Conservation (phyloP, 2,113 vertebrate genomes). For the Entelurus aequoreus region DNA sequence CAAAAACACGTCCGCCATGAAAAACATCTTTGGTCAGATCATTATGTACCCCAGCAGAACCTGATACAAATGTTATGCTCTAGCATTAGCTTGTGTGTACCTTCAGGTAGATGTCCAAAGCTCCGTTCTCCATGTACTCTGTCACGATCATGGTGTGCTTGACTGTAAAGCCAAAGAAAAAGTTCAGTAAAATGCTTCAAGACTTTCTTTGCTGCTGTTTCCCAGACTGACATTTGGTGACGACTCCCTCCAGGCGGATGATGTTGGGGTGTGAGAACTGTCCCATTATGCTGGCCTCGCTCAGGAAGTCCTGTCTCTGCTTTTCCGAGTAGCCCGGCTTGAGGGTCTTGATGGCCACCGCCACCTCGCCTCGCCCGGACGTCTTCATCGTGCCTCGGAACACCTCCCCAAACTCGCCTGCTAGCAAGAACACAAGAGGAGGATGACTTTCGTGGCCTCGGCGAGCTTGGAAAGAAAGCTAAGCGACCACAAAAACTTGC, state of each 20-base stretch:
- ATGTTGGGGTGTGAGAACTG: slow-evolving; percentile 97
- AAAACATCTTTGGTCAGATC: not conserved
- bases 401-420: slow-evolving; percentile 96
- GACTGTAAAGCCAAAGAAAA: slow-evolving; percentile 66
- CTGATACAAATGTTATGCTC: not conserved
- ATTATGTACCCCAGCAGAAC: not conserved
- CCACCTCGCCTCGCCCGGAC: slow-evolving; percentile 74
- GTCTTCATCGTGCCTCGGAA: slow-evolving; percentile 84
- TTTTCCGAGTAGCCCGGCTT: slow-evolving; percentile 92
- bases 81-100: slow-evolving; percentile 51
- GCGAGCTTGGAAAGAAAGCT: not conserved
- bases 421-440: not conserved
- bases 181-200: slow-evolving; percentile 15
- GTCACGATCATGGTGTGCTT: slow-evolving; percentile 96
- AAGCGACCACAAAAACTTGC: slow-evolving; percentile 58
- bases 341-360: slow-evolving; percentile 91
- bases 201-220: not conserved
- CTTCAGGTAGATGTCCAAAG: slow-evolving; percentile 90
- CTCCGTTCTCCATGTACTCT: slow-evolving; percentile 96
- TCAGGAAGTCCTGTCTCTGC: slow-evolving; percentile 91
- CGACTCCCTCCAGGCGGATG: slow-evolving; percentile 90
- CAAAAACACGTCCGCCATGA: not conserved
- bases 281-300: slow-evolving; percentile 97
- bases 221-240: slow-evolving; percentile 87
- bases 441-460: not conserved